These are phyloP conservation scores for Ophion costatus DNA, from an alignment of 2,888 invertebrate species.

Conservation along the genomic window DNA sequence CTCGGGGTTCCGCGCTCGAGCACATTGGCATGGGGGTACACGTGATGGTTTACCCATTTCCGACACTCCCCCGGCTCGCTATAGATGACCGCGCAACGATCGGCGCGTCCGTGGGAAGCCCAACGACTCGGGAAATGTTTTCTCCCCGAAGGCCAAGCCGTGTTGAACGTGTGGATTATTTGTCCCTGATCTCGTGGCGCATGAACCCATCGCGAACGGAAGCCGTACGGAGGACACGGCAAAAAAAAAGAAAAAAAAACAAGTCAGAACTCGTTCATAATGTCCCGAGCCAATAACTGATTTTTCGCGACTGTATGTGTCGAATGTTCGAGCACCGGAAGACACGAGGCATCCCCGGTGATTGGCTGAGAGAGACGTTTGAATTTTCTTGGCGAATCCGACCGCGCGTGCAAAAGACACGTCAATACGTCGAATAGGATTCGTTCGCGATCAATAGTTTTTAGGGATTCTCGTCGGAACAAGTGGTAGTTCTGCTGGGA, in stretches of 20 bases:
- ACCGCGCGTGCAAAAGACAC: neutral
- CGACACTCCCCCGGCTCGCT: neutral
- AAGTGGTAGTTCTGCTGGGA: no score
- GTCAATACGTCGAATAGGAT: neutral
- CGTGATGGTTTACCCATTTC: neutral
- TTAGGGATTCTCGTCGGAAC: neutral
- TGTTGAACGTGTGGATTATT: conserved; percentile 46
- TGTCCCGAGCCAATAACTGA: conserved; percentile 30
- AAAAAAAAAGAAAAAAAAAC: neutral
- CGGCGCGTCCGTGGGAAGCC: conserved; percentile 44
- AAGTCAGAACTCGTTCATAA: conserved; percentile 19
- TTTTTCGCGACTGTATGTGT: conserved; percentile 20
- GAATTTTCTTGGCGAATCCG: conserved; percentile 3
- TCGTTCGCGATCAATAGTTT: neutral
- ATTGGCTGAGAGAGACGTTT: conserved; percentile 24
- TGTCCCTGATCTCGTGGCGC: conserved; percentile 47
- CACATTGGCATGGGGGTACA: neutral
- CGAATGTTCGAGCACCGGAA: conserved; percentile 55
- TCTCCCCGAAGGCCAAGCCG: conserved; percentile 57
- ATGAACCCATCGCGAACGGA: conserved; percentile 42
- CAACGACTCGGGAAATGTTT: conserved; percentile 43
- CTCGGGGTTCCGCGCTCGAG: neutral
- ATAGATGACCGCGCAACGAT: neutral
- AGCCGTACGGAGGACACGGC: conserved; percentile 47
- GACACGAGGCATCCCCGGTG: conserved; percentile 23